Evolutionary conservation across 2,797 vertebrate species (phyloP).

Genomic region (Spizella passerina): DNA sequence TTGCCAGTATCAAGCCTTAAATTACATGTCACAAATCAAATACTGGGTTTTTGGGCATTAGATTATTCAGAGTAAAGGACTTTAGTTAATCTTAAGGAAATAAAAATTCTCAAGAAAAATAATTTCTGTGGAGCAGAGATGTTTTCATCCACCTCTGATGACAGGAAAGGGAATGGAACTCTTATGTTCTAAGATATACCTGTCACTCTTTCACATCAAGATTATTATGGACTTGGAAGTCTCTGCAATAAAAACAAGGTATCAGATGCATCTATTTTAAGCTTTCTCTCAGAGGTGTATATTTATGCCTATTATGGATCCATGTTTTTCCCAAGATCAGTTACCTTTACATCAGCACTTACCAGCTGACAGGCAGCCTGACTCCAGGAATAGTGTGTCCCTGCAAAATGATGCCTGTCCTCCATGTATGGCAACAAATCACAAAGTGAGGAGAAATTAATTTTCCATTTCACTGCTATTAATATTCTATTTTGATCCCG

Average conservation of each 20-base stretch:
- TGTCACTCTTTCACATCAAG: neutral
- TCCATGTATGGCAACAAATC: conserved; percentile 42
- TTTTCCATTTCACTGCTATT: conserved; percentile 64
- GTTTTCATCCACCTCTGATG: neutral
- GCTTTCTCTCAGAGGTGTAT: neutral
- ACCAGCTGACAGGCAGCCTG: conserved; percentile 55
- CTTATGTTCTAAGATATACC: neutral
- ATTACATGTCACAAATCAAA: too few relatives aligned
- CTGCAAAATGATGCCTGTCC: conserved; percentile 30
- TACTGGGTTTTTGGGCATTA: neutral
- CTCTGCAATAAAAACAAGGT: conserved; percentile 13
- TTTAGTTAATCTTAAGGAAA: neutral
- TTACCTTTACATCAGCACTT: conserved; percentile 67
- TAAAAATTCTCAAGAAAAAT: neutral
- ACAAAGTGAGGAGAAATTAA: conserved; percentile 42
- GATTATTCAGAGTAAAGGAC: neutral
- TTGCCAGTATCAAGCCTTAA: too few relatives aligned
- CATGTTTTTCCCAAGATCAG: conserved; percentile 53
- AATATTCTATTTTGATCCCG: conserved; percentile 51
- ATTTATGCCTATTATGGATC: conserved; percentile 20
- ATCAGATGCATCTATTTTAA: conserved; percentile 58
- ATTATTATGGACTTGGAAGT: neutral
- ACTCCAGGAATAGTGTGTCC: conserved; percentile 56
- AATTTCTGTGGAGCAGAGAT: neutral
- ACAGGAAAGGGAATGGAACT: neutral